Conservation (phyloP, 2,888 invertebrate species). For the Athrips mouffetella region DNA sequence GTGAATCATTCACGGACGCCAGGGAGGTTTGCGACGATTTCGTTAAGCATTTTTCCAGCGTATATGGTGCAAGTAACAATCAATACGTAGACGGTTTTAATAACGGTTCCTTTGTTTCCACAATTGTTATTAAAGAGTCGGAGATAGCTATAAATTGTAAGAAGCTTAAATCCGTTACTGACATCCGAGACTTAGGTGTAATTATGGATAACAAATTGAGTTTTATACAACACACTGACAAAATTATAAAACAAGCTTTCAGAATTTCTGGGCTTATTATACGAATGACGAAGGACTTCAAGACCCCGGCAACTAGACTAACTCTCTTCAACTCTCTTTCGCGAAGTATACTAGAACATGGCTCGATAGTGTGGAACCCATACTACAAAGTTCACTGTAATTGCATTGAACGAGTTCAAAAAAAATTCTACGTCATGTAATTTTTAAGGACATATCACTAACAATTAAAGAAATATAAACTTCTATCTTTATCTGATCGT, state of each 20-base stretch:
- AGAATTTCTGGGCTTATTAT: not conserved
- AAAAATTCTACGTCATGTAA: not conserved
- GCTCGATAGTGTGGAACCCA: not conserved
- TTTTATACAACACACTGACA: not conserved
- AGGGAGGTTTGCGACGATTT: not conserved
- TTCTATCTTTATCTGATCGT: not conserved
- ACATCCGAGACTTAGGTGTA: not conserved
- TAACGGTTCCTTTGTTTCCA: no score
- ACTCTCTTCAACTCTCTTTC: not conserved
- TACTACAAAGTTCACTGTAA: not conserved
- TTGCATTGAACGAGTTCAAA: not conserved
- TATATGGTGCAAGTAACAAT: not conserved
- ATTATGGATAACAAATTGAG: not conserved
- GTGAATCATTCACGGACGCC: not conserved
- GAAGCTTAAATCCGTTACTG: no score
- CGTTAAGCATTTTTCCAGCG: not conserved
- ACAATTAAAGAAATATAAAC: not conserved
- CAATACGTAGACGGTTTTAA: no score
- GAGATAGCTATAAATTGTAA: no score
- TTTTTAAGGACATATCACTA: not conserved
- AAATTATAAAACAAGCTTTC: not conserved
- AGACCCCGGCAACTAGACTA: not conserved
- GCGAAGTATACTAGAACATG: not conserved
- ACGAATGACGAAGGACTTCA: not conserved
- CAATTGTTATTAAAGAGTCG: no score